Evolutionary conservation across 2,113 vertebrate genomes (phyloP).

Genomic region (Triplophysa tibetana): DNA sequence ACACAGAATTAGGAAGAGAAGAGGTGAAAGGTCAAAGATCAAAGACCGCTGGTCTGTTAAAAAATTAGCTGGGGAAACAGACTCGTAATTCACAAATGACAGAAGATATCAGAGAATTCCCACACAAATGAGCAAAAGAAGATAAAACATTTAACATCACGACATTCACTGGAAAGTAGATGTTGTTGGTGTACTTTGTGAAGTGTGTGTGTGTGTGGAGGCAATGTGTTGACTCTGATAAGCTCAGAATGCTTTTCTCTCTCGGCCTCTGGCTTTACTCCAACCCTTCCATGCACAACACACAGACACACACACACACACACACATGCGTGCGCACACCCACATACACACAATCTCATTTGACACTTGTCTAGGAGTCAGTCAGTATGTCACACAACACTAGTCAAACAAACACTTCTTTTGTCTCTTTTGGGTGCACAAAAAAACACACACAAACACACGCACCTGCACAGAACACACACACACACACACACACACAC

Average conservation of each 20-base stretch:
- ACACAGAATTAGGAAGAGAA: neutral
- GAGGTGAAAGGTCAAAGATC: constrained; percentile 6
- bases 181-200: neutral
- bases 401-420: neutral
- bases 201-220: neutral
- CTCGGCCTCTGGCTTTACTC: constrained; percentile 24
- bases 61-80: constrained; percentile 28
- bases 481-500: neutral
- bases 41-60: constrained; percentile 1
- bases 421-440: neutral
- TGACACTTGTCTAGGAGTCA: neutral
- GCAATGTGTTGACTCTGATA: constrained; percentile 38
- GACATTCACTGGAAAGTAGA: constrained; percentile 15
- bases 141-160: constrained; percentile 25
- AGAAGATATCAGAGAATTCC: constrained; percentile 2
- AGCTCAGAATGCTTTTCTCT: neutral
- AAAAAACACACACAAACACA: neutral
- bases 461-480: neutral
- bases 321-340: too few relatives aligned
- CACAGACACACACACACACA: too few relatives aligned
- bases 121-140: neutral
- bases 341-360: constrained; percentile 22
- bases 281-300: neutral
- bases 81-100: constrained; percentile 31
- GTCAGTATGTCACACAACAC: constrained; percentile 13